phyloP scores from a whole-genome alignment of 2,797 vertebrate genomes.

The Sebastiscus tertius region DNA sequence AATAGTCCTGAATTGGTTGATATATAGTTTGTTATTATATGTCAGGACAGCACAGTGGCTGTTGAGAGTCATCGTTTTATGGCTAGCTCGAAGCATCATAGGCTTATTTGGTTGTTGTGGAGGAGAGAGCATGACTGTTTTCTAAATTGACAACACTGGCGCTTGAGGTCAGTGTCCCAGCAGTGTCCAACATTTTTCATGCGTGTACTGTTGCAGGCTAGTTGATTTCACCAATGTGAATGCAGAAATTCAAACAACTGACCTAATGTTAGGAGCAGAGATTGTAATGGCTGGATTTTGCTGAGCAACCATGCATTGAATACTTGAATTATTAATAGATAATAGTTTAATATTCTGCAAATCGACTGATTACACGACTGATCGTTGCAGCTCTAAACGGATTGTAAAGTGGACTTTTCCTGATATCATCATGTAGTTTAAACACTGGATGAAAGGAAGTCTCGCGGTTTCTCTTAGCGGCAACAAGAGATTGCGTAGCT shows the following conservation, averaged over 20 bases:
- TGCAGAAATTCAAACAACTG: not conserved
- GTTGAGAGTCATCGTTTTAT: not conserved
- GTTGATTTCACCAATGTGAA: not conserved
- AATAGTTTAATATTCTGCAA: not conserved
- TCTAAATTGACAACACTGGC: not conserved
- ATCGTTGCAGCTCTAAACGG: not conserved
- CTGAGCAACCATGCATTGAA: not conserved
- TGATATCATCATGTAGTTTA: not conserved
- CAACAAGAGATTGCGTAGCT: conserved; percentile 3
- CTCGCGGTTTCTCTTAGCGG: not conserved
- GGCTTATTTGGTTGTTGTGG: not conserved
- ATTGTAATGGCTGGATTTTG: not conserved
- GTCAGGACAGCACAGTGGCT: not conserved
- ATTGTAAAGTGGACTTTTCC: not conserved
- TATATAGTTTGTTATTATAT: not conserved
- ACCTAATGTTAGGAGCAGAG: not conserved
- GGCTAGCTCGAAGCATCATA: not conserved
- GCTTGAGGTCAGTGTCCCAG: not conserved
- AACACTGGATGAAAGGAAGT: conserved; percentile 5
- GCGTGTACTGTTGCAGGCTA: not conserved
- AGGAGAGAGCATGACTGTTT: not conserved
- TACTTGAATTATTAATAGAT: not conserved
- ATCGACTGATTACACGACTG: not conserved
- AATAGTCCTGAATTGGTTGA: not conserved
- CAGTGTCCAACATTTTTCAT: not conserved